Conservation (phyloP, 2,113 vertebrate species). For the Nesoenas mayeri region DNA sequence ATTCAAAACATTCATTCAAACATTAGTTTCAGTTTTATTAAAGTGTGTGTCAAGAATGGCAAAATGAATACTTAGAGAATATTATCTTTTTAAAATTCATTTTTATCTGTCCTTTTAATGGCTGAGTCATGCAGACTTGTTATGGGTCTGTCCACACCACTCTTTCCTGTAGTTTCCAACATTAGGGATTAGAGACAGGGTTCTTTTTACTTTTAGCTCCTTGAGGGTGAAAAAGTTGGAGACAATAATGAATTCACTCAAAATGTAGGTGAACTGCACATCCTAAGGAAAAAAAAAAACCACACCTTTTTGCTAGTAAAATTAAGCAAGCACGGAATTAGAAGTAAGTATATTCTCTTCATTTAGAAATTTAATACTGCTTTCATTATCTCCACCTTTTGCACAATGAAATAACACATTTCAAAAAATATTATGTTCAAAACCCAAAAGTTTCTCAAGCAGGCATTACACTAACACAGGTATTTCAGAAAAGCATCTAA, state of each 20-base stretch:
- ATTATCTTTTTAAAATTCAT: background rate
- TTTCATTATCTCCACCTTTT: background rate
- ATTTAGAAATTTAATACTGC: background rate
- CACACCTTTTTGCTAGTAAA: background rate
- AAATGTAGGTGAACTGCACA: background rate
- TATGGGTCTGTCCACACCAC: background rate
- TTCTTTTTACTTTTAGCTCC: background rate
- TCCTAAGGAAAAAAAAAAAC: background rate
- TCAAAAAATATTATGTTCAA: background rate
- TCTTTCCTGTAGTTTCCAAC: background rate
- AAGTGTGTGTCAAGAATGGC: background rate
- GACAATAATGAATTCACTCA: background rate
- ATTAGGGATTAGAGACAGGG: background rate
- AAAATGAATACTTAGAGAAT: background rate
- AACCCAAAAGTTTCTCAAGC: background rate
- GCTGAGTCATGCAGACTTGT: background rate
- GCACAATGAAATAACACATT: background rate
- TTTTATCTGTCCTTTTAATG: background rate
- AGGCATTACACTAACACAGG: fast-evolving
- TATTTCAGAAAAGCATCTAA: background rate
- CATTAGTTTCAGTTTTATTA: background rate
- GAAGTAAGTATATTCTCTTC: background rate
- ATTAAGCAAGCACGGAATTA: background rate
- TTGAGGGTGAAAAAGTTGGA: background rate
- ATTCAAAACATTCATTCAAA: background rate